Base-by-base conservation (phyloP, 2,113 vertebrate genomes). In the Entomyzon cyanotis region DNA sequence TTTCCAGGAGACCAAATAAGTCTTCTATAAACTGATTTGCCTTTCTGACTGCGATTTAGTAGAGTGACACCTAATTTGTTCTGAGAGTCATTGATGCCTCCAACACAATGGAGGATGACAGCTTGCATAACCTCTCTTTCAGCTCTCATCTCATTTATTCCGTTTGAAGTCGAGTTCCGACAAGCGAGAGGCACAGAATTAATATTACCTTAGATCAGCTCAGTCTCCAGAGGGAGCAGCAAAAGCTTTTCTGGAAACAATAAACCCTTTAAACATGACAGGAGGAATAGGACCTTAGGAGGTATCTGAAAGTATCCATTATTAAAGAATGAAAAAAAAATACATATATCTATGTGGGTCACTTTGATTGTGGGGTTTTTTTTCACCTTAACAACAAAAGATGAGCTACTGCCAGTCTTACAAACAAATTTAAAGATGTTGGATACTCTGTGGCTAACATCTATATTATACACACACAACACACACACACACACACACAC, bases 261-360 rank as follows among this genome's bases (percentile, higher is more conserved):
- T 98, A 98, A 98, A 95, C 97, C 97, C 97, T 98, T 98, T 98
- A 98, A 98, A 98, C 95, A 97, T 98, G 98, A 98, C 97, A 98
- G 93, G 94, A 96, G 96, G 94, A 97, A 97, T 91, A 96, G 96
- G 96, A 97, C 96, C 97, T 97, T 96, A 97, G 97, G 97, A 98
- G 95, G 95, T 96, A 97, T 97, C 94, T 95, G 95, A 97, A 98
- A 97, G 94, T 97, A 97, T 96, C 96, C 94, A 96, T 98, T 98
- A 98, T 98, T 98, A 97, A 97, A 98, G 91, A 89, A 97, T 96
- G 67, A 84, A 88, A 67, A 84, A 49, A 47, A 89, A 20, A 59
- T 21, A 82, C 25, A 41, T 44, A 52, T 55, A 68, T 84, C 71
- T 95, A 84, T 90, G 12, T 96, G 93, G 94, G 90, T 75, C 86